Evolutionary conservation across 2,797 vertebrate genomes (phyloP).

Genomic region (Arctocebus calabarensis): DNA sequence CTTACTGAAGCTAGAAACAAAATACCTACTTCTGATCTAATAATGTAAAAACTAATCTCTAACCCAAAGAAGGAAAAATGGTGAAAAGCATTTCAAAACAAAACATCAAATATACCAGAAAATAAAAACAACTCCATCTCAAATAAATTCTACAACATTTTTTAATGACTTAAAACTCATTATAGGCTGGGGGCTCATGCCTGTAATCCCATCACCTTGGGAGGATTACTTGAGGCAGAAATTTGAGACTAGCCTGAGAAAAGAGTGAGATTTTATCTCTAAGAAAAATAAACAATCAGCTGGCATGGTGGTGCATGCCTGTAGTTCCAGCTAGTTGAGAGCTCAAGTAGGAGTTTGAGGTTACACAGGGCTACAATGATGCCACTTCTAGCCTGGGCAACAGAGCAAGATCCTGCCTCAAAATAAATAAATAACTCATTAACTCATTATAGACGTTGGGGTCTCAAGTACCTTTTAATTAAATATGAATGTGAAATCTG

Average conservation of each 20-base stretch:
- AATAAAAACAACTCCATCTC: background rate
- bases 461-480: background rate
- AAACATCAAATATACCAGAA: conserved; percentile 23
- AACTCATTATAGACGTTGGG: background rate
- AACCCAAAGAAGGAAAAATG: conserved; percentile 19
- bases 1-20: conserved; percentile 8
- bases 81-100: conserved; percentile 53
- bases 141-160: conserved; percentile 5
- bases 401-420: background rate
- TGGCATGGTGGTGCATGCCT: fast-evolving
- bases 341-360: background rate
- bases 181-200: background rate
- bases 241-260: background rate
- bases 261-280: background rate
- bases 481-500: conserved; percentile 10
- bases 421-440: background rate
- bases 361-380: too few species aligned
- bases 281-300: background rate
- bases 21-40: background rate
- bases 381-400: background rate
- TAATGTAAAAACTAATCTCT: background rate
- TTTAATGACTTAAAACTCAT: conserved; percentile 28
- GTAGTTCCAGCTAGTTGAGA: background rate
- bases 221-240: background rate
- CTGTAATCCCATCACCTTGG: background rate